phyloP scores from a whole-genome alignment of 2,797 vertebrate genomes.

The Mareca strepera region DNA sequence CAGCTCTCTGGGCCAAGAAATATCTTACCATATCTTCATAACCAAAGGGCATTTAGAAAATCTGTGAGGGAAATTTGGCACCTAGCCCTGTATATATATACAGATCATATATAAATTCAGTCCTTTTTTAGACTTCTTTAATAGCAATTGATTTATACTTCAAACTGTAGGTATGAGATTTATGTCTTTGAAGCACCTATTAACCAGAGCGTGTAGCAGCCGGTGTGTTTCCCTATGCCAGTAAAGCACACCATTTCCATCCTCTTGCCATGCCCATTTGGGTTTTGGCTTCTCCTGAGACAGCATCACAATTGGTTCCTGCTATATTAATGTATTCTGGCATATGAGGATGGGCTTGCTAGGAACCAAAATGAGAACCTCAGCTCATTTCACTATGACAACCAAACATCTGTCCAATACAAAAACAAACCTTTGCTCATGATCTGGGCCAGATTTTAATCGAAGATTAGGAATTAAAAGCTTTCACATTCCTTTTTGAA shows the following conservation, averaged over 20 bases:
- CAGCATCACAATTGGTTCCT: neutral
- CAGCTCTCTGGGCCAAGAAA: neutral
- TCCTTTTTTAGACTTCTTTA: neutral
- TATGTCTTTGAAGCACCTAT: neutral
- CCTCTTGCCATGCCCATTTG: neutral
- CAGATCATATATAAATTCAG: neutral
- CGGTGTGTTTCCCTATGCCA: neutral
- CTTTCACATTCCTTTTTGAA: neutral
- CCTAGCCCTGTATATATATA: neutral
- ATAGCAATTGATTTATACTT: neutral
- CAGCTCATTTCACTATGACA: neutral
- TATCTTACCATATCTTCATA: neutral
- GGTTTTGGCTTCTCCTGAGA: neutral
- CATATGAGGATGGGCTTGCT: neutral
- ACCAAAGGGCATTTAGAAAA: slow-evolving; percentile 4
- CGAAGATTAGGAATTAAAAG: neutral
- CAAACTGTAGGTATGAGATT: neutral
- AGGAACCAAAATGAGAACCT: neutral
- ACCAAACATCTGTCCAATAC: neutral
- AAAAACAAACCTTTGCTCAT: neutral
- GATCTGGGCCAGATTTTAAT: neutral
- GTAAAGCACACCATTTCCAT: rapidly evolving
- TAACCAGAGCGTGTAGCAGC: neutral
- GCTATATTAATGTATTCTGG: neutral
- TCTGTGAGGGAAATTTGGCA: neutral